Percentiles rank a stretch among this genome's conserved stretches.
phyloP scores from a whole-genome alignment of 2,797 vertebrate genomes.

The Pseudopleuronectes americanus region DNA sequence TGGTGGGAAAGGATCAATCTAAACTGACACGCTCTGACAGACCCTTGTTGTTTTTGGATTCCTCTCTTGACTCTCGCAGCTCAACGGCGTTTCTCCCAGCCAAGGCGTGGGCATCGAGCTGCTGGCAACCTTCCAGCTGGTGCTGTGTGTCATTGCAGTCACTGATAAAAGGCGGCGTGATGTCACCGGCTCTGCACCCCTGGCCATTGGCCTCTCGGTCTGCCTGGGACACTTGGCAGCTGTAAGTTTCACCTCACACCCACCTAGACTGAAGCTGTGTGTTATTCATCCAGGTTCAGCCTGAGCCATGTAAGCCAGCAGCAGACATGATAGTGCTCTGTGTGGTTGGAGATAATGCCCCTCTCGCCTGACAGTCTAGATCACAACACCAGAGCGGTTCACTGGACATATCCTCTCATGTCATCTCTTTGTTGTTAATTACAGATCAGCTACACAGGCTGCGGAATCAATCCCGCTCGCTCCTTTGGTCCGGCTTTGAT shows the following conservation, averaged over 20 bases:
- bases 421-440: constrained; percentile 26
- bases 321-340: constrained; percentile 3
- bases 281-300: constrained; percentile 14
- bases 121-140: constrained; percentile 95
- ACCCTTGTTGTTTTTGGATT: constrained; percentile 59
- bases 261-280: not conserved
- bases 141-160: constrained; percentile 95
- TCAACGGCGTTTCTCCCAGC: constrained; percentile 81
- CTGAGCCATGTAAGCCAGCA: not conserved
- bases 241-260: constrained; percentile 82
- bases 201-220: constrained; percentile 96
- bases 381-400: not conserved
- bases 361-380: not conserved
- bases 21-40: constrained; percentile 48
- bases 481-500: constrained; percentile 94
- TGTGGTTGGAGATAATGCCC: not conserved
- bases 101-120: constrained; percentile 96
- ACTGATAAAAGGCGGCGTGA: constrained; percentile 94
- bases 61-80: constrained; percentile 62
- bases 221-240: constrained; percentile 94
- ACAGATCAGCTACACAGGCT: constrained; percentile 97
- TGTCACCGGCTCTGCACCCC: constrained; percentile 90
- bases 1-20: constrained; percentile 41
- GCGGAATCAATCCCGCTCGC: constrained; percentile 96
- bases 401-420: constrained; percentile 30